Base-by-base conservation (phyloP, 2,113 vertebrate species). In the Trichomycterus rosablanca region DNA sequence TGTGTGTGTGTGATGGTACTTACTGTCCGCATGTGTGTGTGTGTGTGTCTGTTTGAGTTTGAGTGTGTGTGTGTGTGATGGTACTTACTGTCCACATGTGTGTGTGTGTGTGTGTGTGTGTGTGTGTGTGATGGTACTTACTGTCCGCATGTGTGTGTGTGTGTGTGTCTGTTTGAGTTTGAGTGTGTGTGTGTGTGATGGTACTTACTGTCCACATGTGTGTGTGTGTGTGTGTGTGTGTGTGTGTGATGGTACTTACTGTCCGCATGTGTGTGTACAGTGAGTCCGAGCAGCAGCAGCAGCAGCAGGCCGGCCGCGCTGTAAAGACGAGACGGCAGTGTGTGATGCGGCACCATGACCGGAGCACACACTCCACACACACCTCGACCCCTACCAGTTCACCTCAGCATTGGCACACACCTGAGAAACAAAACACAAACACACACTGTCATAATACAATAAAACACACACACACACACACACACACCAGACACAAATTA, bases 191-290 rank as follows among this genome's bases (percentile, higher is more conserved):
- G 22, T 35, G 32, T 14, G 4, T 39, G 8, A 14, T 30, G 20
- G 22, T 75, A 92, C 92, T 93, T 81, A 94, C 92, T 89, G 74
- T 92, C 91, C 0, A 87, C 80, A 40, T 78, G 79, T 37, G 82
- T 83, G 37, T 34, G 18, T 44, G 19, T 3, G 19, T 34, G 16
- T 46, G 44, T 46, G 44, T 46, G 7, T 46, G 44, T 46, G 44
- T 23, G 19, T 46, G 32, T 14, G 4, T 39, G 8, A 14, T 30
- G 20, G 22, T 75, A 92, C 92, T 93, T 81, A 94, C 92, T 89
- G 74, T 92, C 91, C 0, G 88, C 80, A 40, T 78, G 79, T 37
- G 82, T 83, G 37, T 70, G 81, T 75, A 81, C 76, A 67, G 83
- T 77, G 73, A 87, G 77, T 65, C 79, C 84, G 79, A 82, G 81